Conservation (phyloP, 1,140 invertebrate genomes). For the Drosophila melanica region DNA sequence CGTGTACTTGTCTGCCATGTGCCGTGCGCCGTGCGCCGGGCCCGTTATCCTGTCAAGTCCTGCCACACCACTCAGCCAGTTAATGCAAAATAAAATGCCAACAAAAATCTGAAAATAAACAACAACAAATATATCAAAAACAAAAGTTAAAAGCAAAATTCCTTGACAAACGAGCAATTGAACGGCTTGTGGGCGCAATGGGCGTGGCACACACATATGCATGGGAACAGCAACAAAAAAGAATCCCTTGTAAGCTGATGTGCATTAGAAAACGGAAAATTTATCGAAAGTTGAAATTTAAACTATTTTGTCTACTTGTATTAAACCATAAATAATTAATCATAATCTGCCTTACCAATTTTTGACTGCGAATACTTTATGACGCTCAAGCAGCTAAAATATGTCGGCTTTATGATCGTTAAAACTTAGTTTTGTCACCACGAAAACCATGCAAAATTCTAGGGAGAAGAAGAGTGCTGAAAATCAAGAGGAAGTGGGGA, state of each 20-base stretch:
- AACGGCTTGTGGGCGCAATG: conserved; percentile 32
- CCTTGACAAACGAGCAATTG: conserved; percentile 66
- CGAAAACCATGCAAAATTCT: background rate
- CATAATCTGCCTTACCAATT: too few species aligned
- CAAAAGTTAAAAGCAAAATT: conserved; percentile 58
- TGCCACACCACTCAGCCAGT: background rate
- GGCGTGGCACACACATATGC: background rate
- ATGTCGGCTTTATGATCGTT: conserved; percentile 31
- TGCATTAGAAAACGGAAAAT: too few species aligned
- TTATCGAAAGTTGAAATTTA: too few species aligned
- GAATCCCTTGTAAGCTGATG: background rate
- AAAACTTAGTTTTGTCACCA: conserved; percentile 33
- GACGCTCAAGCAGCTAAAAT: conserved; percentile 9
- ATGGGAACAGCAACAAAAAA: conserved; percentile 2
- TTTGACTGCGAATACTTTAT: background rate
- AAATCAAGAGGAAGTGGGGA: background rate
- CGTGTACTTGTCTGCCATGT: conserved; percentile 48
- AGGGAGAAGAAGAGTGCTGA: too few species aligned
- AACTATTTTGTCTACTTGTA: too few species aligned
- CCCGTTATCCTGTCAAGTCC: conserved; percentile 22
- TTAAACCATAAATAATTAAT: background rate
- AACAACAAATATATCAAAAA: conserved; percentile 37
- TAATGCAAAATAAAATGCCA: conserved; percentile 1
- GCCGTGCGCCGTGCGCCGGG: conserved; percentile 21
- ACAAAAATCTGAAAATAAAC: conserved; percentile 9